Evolutionary conservation across 2,888 invertebrate species (phyloP).

Genomic region (Nymphalis polychloros): DNA sequence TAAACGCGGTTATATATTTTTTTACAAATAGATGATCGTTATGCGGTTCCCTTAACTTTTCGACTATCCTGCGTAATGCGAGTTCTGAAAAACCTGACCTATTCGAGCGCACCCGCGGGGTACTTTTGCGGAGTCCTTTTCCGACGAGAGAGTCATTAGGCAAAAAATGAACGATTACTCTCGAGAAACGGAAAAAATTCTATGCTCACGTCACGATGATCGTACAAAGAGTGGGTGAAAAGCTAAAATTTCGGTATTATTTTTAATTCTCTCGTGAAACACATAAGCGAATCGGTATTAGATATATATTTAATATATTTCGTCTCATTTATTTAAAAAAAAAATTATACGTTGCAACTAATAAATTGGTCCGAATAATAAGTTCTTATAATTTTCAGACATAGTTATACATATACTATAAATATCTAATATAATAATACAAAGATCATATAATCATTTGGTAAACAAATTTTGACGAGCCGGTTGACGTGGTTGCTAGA

Average conservation of each 20-base stretch:
- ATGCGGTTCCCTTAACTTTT: conserved; percentile 29
- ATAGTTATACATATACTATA: too few relatives aligned
- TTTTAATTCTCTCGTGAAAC: neutral
- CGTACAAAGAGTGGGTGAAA: conserved; percentile 25
- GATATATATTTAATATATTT: neutral
- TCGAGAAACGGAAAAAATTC: conserved; percentile 52
- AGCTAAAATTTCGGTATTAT: conserved; percentile 16
- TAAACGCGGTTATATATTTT: neutral
- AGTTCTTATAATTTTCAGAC: too few relatives aligned
- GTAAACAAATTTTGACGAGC: too few relatives aligned
- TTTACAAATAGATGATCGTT: conserved; percentile 14
- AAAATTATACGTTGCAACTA: too few relatives aligned
- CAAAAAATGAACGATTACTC: conserved; percentile 67
- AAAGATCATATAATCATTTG: neutral
- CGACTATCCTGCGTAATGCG: conserved; percentile 57
- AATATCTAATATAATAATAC: too few relatives aligned
- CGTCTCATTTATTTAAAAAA: neutral
- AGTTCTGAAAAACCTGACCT: conserved; percentile 56
- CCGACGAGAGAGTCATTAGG: conserved; percentile 60
- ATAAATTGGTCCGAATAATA: too few relatives aligned
- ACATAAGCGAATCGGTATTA: neutral
- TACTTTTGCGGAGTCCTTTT: conserved; percentile 57
- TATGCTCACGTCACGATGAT: conserved; percentile 27
- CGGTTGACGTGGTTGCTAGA: too few relatives aligned
- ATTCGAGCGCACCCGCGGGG: conserved; percentile 50